A percentile compares a stretch with the other conserved stretches of the same genome.
phyloP scores from a whole-genome alignment of 2,113 vertebrate species.

The Probosciger aterrimus region DNA sequence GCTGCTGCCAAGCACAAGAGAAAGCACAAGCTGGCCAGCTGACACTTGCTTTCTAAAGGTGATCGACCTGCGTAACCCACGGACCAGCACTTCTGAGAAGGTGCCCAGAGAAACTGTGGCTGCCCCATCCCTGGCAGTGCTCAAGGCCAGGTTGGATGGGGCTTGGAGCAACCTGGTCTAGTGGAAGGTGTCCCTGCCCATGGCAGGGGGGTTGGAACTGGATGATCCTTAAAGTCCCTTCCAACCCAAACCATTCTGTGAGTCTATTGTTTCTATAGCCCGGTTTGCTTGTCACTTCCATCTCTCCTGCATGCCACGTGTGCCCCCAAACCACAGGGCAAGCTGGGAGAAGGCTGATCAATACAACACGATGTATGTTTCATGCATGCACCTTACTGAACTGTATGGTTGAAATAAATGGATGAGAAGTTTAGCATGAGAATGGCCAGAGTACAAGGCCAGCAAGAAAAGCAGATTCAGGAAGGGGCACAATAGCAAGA shows the following conservation, averaged over 20 bases:
- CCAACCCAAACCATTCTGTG: neutral
- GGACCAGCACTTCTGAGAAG: neutral
- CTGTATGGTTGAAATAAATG: accelerated
- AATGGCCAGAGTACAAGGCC: accelerated
- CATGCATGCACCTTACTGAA: accelerated
- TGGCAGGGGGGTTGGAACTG: accelerated
- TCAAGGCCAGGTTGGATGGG: neutral
- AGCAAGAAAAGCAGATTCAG: neutral
- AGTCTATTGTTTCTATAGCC: neutral
- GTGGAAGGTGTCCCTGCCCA: neutral
- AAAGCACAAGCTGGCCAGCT: neutral
- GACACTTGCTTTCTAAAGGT: accelerated
- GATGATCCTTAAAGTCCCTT: neutral
- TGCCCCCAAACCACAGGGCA: neutral
- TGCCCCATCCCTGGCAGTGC: neutral
- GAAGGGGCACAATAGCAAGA: neutral
- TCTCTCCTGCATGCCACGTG: accelerated
- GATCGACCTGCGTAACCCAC: neutral
- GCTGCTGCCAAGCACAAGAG: neutral
- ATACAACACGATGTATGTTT: accelerated
- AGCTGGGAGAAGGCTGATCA: neutral
- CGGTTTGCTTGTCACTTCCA: accelerated
- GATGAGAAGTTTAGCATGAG: neutral
- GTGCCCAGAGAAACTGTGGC: neutral
- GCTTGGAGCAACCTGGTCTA: neutral